Evolutionary conservation across 2,113 vertebrate species (phyloP).

Genomic region (Cavia aperea): DNA sequence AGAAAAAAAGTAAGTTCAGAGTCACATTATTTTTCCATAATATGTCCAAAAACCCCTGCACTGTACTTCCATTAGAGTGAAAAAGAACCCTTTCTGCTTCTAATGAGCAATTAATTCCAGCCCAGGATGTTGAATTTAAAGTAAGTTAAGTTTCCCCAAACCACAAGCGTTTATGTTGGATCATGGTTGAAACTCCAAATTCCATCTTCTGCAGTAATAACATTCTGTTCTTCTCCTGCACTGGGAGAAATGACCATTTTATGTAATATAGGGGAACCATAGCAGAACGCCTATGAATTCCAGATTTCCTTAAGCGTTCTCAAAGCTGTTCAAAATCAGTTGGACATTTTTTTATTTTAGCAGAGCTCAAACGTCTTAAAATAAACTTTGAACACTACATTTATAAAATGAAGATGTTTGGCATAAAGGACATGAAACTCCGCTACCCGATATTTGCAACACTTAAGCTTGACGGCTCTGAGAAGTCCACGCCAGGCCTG

Average conservation of each 20-base stretch:
- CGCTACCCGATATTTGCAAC: not conserved
- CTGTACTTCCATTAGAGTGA: conserved; percentile 67
- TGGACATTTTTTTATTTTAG: conserved; percentile 60
- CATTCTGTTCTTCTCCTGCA: conserved; percentile 81
- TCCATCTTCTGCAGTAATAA: conserved; percentile 77
- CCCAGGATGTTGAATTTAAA: conserved; percentile 77
- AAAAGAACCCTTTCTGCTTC: conserved; percentile 76
- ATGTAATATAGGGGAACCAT: conserved; percentile 74
- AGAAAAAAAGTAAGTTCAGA: conserved; percentile 69
- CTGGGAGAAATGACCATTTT: conserved; percentile 80
- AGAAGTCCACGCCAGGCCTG: not conserved
- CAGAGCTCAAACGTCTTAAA: conserved; percentile 37
- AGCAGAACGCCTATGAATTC: conserved; percentile 75
- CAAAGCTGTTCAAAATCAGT: conserved; percentile 64
- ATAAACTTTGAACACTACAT: conserved; percentile 21
- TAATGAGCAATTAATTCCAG: conserved; percentile 80
- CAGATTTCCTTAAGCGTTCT: conserved; percentile 70
- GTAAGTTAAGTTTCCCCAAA: conserved; percentile 74
- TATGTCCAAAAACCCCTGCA: conserved; percentile 69
- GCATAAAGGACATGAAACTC: conserved; percentile 42
- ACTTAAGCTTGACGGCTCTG: conserved; percentile 23
- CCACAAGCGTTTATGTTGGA: conserved; percentile 79
- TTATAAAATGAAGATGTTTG: conserved; percentile 39
- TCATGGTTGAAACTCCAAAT: conserved; percentile 75
- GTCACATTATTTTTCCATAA: conserved; percentile 79